Percentiles rank a stretch among this genome's conserved stretches.
Evolutionary conservation across 2,888 invertebrate genomes (phyloP).

Genomic region (Zele albiditarsus): DNA sequence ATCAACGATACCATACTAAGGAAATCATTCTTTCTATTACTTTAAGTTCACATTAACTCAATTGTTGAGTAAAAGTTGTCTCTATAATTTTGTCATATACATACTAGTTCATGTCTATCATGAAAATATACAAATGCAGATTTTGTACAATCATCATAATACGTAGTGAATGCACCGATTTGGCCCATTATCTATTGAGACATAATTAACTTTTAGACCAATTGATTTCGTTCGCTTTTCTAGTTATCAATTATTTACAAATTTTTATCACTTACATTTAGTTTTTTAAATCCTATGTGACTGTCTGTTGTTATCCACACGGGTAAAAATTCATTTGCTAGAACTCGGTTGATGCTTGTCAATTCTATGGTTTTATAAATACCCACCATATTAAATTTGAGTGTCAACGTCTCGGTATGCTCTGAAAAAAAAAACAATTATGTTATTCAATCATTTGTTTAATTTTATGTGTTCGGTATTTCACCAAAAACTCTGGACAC

Average conservation of each 20-base stretch:
- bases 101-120: background rate
- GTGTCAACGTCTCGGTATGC: background rate
- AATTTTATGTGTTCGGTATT: too few species aligned
- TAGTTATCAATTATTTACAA: too few species aligned
- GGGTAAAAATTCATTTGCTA: conserved; percentile 6
- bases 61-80: too few species aligned
- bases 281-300: background rate
- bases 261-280: background rate
- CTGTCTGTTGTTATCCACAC: background rate
- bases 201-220: too few species aligned
- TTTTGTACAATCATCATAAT: background rate
- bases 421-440: too few species aligned
- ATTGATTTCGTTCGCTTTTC: too few species aligned
- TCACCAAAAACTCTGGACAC: too few species aligned
- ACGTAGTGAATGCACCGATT: background rate
- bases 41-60: too few species aligned
- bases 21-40: too few species aligned
- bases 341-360: background rate
- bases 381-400: background rate
- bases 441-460: too few species aligned
- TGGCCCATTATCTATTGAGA: background rate
- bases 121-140: background rate
- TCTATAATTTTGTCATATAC: background rate
- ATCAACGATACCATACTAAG: background rate
- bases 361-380: background rate